Evolutionary conservation across 2,113 vertebrate species (phyloP), one percentile per base, ranked within the genome.

Genomic region (Oryzias woworae): DNA sequence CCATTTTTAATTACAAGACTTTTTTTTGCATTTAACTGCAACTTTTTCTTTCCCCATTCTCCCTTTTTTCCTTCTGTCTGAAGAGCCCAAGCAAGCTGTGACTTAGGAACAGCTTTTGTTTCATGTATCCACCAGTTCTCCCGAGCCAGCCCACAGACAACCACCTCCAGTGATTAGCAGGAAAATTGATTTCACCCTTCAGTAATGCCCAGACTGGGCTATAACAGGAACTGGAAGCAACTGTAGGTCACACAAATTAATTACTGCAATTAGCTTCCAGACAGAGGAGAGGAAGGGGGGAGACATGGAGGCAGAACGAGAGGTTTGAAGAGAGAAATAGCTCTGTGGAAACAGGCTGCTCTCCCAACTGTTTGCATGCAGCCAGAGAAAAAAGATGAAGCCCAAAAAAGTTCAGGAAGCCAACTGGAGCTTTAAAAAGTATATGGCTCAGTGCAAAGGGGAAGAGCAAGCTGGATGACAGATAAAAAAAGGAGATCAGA

Each of bases 161-260:
- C 77, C 59, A 78, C 77, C 66, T 73, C 53, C 66, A 76, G 65
- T 78, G 80, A 85, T 85, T 78, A 85, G 77, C 71, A 78, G 61
- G 61, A 46, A 80, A 78, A 82, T 85, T 85, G 77, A 85, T 85
- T 85, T 80, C 72, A 80, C 74, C 73, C 83, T 82, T 56, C 73
- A 78, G 65, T 77, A 72, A 80, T 57, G 56, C 76, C 55, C 73
- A 58, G 73, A 72, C 57, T 3, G 46, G 45, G 76, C 71, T 81
- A 51, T 66, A 79, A 77, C 75, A 74, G 76, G 70, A 74, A 69
- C 74, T 73, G 60, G 66, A 59, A 71, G 65, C 62, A 66, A 80
- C 76, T 65, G 61, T 70, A 75, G 74, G 69, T 83, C 77, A 76
- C 71, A 68, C 72, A 71, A 83, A 78, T 81, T 81, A 85, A 85